Base-by-base conservation (phyloP, 2,113 vertebrate genomes). In the Microcebus tavaratra region DNA sequence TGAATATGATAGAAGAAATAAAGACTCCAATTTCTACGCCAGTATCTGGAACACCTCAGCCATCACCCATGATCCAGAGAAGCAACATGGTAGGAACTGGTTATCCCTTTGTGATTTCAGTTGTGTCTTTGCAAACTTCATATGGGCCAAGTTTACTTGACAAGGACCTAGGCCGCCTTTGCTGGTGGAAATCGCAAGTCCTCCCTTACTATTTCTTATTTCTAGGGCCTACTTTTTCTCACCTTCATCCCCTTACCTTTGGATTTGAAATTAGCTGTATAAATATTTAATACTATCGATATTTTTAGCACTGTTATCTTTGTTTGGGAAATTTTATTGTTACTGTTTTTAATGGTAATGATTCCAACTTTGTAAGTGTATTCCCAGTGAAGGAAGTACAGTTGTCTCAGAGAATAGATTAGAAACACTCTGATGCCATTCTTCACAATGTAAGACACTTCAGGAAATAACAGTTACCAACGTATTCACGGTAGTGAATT, bases 1-100 rank as follows among this genome's bases (percentile, higher is more conserved):
- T 98, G 55, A 98, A 98, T 92, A 99, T 99, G 99, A 99, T 99
- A 17, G 99, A 99, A 2, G 99, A 99, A 25, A 98, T 99, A 81
- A 98, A 98, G 94, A 98, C 98, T 0, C 98, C 98, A 0, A 27
- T 93, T 0, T 98, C 98, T 79, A 98, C 99, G 0, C 98, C 99
- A 0, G 34, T 99, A 0, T 98, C 99, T 0, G 97, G 98, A 75
- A 99, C 99, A 1, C 99, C 99, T 0, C 98, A 99, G 90, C 99
- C 99, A 0, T 99, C 99, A 0, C 99, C 99, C 0, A 98, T 98
- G 97, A 95, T 98, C 0, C 98, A 99, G 53, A 99, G 97, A 96
- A 99, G 98, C n/a, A 98, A 90, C 91, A 70, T 97, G 99, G 99
- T 99, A 98, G 39, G 97, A 34, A 34, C 0, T 13, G 2, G 10